Base-by-base conservation (phyloP, 2,113 vertebrate genomes). In the Microtus montanus region DNA sequence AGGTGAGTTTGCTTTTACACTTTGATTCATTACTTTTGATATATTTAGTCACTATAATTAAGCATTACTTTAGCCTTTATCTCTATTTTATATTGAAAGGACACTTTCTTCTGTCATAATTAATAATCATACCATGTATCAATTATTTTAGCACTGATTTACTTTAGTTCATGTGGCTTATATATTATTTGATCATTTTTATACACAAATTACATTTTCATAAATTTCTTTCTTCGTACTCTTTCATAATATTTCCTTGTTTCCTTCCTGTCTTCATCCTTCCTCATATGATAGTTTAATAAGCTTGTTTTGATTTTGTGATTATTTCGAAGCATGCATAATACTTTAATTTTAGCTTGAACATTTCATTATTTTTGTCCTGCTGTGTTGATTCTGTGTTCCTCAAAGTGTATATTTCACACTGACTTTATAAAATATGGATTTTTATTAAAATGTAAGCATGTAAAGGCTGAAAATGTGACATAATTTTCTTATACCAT, bases 1-100 rank as follows among this genome's bases (percentile, higher is more conserved):
- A 87, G 35, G 9, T 70, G 5, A 26, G 24, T 74, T 5, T 49
- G 9, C n/a, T 71, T 26, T 54, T 83, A 73, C 5, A 70, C 10
- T 64, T 54, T 19, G 7, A 87, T 83, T 77, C 78, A 26, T 75
- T 85, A 22, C 82, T 83, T 88, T 38, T 88, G 78, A 85, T 30
- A 58, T 73, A 73, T 28, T 79, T 61, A 38, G 17, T n/a, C 26
- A 90, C 12, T 49, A 26, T 86, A 30, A 26, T 15, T 83, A 63
- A 44, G 63, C 12, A 94, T 33, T 71, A 89, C 13, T 5, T 90
- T 77, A 92, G 30, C 20, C 15, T 93, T 30, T 58, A 9, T 82
- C 75, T 68, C 93, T 19, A 87, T 74, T 92, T 92, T 92, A 70
- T 58, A 73, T 38, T 87, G 38, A 30, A 28, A 91, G n/a, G 89